Conservation (phyloP, 2,113 vertebrate genomes). For the Zingel zingel region DNA sequence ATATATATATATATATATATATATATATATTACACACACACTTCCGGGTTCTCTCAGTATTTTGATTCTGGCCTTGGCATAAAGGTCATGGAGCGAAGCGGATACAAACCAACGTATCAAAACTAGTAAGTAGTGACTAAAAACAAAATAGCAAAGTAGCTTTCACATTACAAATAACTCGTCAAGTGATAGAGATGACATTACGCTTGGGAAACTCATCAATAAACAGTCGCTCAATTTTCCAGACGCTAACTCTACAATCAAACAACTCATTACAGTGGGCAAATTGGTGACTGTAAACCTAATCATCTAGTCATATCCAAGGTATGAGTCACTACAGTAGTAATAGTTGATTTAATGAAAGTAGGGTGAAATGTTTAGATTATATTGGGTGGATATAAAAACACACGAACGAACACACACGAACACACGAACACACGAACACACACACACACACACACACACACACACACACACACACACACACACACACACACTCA, state of each 20-base stretch:
- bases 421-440: too few relatives aligned
- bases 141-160: neutral
- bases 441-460: too few relatives aligned
- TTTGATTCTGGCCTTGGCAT: neutral
- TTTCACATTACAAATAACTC: slow-evolving; percentile 5
- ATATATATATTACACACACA: neutral
- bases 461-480: too few relatives aligned
- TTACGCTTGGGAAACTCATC: slow-evolving; percentile 3
- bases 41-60: slow-evolving; percentile 12
- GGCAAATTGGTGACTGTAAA: neutral
- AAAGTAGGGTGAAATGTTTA: too few relatives aligned
- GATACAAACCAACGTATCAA: neutral
- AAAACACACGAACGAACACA: too few relatives aligned
- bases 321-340: too few relatives aligned
- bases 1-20: too few relatives aligned
- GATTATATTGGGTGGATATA: too few relatives aligned
- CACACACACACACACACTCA: too few relatives aligned
- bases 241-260: neutral
- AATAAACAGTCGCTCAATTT: neutral
- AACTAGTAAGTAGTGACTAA: neutral
- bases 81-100: slow-evolving; percentile 5
- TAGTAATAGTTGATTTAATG: too few relatives aligned
- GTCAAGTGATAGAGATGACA: neutral
- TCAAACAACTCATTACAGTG: neutral
- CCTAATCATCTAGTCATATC: neutral